phyloP scores from a whole-genome alignment of 2,888 invertebrate genomes.

The Hemithea aestivaria region DNA sequence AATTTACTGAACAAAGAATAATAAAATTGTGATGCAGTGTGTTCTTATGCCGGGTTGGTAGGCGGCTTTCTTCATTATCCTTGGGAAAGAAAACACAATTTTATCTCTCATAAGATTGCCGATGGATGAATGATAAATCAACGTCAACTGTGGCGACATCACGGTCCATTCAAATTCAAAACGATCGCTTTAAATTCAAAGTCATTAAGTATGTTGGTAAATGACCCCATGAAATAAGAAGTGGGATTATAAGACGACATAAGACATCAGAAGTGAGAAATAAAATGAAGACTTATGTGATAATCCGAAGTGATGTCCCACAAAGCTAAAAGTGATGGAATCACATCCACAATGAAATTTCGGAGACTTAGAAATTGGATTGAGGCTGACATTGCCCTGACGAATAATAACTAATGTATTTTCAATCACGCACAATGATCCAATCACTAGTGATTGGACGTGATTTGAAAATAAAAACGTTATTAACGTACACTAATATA shows the following conservation, averaged over 20 bases:
- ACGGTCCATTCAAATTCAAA: slow-evolving; percentile 25
- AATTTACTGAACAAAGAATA: slow-evolving; percentile 42
- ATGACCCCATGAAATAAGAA: slow-evolving; percentile 5
- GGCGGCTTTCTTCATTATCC: slow-evolving; percentile 45
- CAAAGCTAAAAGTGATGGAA: slow-evolving; percentile 30
- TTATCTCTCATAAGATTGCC: slow-evolving; percentile 41
- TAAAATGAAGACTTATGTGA: slow-evolving; percentile 5
- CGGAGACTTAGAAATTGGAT: slow-evolving; percentile 5
- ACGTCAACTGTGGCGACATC: slow-evolving; percentile 41
- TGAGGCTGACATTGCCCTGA: slow-evolving; percentile 5
- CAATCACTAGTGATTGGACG: slow-evolving; percentile 33
- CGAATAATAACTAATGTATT: slow-evolving; percentile 9
- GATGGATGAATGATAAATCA: slow-evolving; percentile 25
- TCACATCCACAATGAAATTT: slow-evolving; percentile 20
- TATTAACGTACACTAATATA: too few relatives aligned
- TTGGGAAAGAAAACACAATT: slow-evolving; percentile 67
- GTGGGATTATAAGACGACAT: too few relatives aligned
- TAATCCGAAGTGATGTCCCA: slow-evolving; percentile 24
- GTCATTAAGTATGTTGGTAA: slow-evolving; percentile 11
- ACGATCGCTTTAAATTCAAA: slow-evolving; percentile 15
- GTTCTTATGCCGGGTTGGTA: slow-evolving; percentile 27
- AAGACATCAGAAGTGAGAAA: slow-evolving; percentile 4
- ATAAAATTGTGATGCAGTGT: slow-evolving; percentile 28
- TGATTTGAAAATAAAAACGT: slow-evolving; percentile 11
- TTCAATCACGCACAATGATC: slow-evolving; percentile 17